Evolutionary conservation across 2,888 invertebrate species (phyloP), one percentile per base, ranked within the genome.

Genomic region (Ectobius pallidus): DNA sequence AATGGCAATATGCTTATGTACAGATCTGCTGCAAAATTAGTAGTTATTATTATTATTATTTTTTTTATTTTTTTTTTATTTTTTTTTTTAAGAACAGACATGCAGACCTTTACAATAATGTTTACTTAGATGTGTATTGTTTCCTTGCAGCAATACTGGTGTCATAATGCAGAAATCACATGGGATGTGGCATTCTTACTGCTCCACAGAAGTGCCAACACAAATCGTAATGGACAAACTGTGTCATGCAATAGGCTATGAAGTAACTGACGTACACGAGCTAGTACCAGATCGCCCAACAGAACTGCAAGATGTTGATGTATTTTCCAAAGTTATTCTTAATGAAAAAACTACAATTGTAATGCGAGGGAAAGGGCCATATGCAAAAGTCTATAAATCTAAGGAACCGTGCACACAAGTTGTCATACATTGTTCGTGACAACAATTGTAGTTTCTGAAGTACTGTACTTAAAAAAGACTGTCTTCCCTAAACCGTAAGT

Each of bases 101-200:
- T n/a, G n/a, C n/a, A n/a, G n/a, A n/a, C n/a, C n/a, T n/a, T n/a
- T n/a, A n/a, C n/a, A n/a, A n/a, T 34, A 34, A 34, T 34, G 11
- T 34, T 34, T 11, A 34, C 11, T 34, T 7, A 34, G 11, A 34
- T 11, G 11, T 34, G 6, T 34, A 7, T 7, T 34, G 34, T 34
- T n/a, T 7, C 34, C 6, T 46, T 69, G 0, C 69, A 74, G 74
- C 22, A 18, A 68, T 30, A 44, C 42, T 34, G 62, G 71, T n/a
- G 55, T 67, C 30, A 61, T 74, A 22, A 55, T 63, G 30, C 11
- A 25, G 7, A 71, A 63, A 9, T 25, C 58, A 16, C n/a, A 34
- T 22, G 74, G 74, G 1, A 42, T 61, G 20, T 74, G 71, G 71
- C 69, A 71, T 39, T 63, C 69, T 0, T 70, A 62, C 42, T 73